Base-by-base conservation (phyloP, 2,113 vertebrate genomes). In the Desmodus rotundus region DNA sequence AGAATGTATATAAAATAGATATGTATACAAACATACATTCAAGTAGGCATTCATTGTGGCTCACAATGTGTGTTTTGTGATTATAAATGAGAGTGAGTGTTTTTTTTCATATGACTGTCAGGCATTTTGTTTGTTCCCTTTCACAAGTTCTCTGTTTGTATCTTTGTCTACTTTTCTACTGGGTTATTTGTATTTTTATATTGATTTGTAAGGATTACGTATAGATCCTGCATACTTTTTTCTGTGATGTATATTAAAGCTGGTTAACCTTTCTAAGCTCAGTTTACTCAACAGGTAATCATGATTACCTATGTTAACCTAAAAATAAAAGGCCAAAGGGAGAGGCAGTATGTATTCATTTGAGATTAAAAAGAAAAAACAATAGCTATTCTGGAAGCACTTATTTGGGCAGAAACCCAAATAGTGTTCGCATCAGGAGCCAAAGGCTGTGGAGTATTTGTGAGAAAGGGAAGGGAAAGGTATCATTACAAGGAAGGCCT, bases 141-240 rank as follows among this genome's bases (percentile, higher is more conserved):
- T 58, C 26, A 73, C 0, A 47, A 73, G 20, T 58, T 89, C 54
- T 92, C 22, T 78, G 9, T 47, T 56, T 38, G 43, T 86, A 43
- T 81, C 54, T 74, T 92, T 73, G 76, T 38, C 14, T 16, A 16
- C 28, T 65, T 92, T 94, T 81, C 20, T 81, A 26, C 47, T 70
- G 43, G 50, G 9, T 38, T 68, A 80, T 92, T 85, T 86, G 22
- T 80, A 89, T 70, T 73, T 93, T 81, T 68, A 33, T 54, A 70
- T 31, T 72, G 43, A 77, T 50, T 96, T 85, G 31, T 56, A 96
- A 56, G 28, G 73, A 92, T 92, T 94, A 36, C n/a, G 9, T 38
- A 31, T 83, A 26, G 54, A 70, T 72, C 52, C 52, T 88, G 50
- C 4, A 31, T 16, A 61, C 38, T 52, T 84, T 70, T 28, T 52